Evolutionary conservation across 2,888 invertebrate genomes (phyloP).

Genomic region (Sphinx pinastri): DNA sequence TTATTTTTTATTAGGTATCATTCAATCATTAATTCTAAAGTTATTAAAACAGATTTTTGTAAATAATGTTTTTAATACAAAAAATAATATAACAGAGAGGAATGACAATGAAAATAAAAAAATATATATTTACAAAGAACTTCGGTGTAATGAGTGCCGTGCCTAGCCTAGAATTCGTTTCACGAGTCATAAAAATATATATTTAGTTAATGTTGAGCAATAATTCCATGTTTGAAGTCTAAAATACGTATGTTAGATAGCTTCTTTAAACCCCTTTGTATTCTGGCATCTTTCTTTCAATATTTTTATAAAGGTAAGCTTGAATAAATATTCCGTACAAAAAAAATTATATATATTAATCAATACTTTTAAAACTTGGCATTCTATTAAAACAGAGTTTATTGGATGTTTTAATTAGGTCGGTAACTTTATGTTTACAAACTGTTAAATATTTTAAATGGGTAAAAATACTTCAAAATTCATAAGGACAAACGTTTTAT

Average conservation of each 20-base stretch:
- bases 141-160: background rate
- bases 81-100: background rate
- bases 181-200: background rate
- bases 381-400: background rate
- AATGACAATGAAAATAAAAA: background rate
- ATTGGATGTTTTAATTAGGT: background rate
- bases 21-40: too few relatives aligned
- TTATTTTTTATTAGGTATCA: too few relatives aligned
- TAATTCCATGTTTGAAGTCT: background rate
- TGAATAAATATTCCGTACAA: too few relatives aligned
- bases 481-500: background rate
- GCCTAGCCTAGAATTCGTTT: background rate
- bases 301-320: too few relatives aligned
- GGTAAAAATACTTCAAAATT: background rate
- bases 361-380: background rate
- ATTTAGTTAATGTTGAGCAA: background rate
- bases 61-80: constrained; percentile 24
- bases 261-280: background rate
- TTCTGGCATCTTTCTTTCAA: too few relatives aligned
- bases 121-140: constrained; percentile 13
- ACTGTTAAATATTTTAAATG: background rate
- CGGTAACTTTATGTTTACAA: background rate
- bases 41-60: background rate
- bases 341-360: background rate
- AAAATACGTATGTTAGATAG: background rate